Evolutionary conservation across 2,888 invertebrate genomes (phyloP), one percentile per base, ranked within the genome.

Genomic region (Caenorhabditis wallacei): DNA sequence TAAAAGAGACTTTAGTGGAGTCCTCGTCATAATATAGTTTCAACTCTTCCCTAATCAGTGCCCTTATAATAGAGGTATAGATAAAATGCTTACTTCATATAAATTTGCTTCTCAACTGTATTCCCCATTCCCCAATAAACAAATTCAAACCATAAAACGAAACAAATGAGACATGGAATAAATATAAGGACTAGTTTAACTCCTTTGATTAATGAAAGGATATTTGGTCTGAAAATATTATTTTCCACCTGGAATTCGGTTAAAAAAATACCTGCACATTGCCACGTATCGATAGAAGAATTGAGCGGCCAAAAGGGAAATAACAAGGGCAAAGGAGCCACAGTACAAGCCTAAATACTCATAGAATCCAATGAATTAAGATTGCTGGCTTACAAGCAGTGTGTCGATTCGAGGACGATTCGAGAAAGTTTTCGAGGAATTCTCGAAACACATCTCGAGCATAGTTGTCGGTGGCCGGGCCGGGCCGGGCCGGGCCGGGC

Each of bases 111-210:
- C 26, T 72, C 72, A 0, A 26, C 20, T 1, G 63, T 72, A 53
- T 72, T 72, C 18, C 53, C 63, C 72, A 72, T 72, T n/a, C 63
- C 59, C 2, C 8, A 63, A 40, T 72, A 63, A 0, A 72, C 72
- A 20, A 72, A 63, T 11, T 11, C 26, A 26, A 63, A 72, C 72
- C 64, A 75, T 10, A 66, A 3, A 10, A 66, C 24, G 18, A 64
- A 75, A 16, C 35, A 48, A 18, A 66, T 46, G 13, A 35, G 22
- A 24, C 64, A 75, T 2, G 66, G 66, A 24, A 66, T 16, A 26
- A 66, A 75, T 4, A 75, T 30, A 0, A 24, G 26, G 10, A 40
- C 30, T 16, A 74, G 20, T 37, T 56, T 61, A 18, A 13, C 51
- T 1, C 61, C 64, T 0, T 64, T 30, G 18, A 61, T 18, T 10